Base-by-base conservation (phyloP, 1,140 invertebrate genomes). In the Drosophila ogumai region DNA sequence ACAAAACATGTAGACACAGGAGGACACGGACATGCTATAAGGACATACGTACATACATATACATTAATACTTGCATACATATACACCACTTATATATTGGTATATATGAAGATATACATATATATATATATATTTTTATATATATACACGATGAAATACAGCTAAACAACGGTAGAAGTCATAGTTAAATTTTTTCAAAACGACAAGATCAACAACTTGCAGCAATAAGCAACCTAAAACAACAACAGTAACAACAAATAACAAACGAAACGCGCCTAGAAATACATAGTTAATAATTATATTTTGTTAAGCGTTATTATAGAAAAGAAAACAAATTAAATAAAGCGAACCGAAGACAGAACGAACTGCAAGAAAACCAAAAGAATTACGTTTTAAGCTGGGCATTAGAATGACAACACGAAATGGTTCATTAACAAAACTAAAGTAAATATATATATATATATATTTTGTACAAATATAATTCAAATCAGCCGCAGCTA, bases 381-480 rank as follows among this genome's bases (percentile, higher is more conserved):
- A 68, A 78, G 40, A 85, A 90, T 73, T 85, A 85, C 73, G 69
- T 85, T 78, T 81, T 81, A 90, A 86, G 85, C 81, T 75, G 63
- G 58, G 68, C 28, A 59, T 72, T 58, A 65, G 54, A 40, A 65
- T 52, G 44, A 61, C 44, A 75, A 31, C 66, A 63, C 44, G 65
- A 57, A 82, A 75, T 17, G 72, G 85, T 81, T 90, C 78, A 90
- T 90, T 69, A 86, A 86, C 66, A 81, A 81, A 77, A 57, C 74
- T 66, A 75, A 80, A 60, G 52, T 75, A 81, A 77, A 84, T 64
- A 82, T 77, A 76, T 79, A 82, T 75, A 82, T 75, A 75, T 79
- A 81, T 86, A 90, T 90, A 90, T 90, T 90, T 90, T 90, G 81
- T 90, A 90, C 78, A 90, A 90, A 90, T 81, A 88, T 81, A 88